Conservation (phyloP, 1,140 invertebrate genomes). For the Nautilus pompilius region DNA sequence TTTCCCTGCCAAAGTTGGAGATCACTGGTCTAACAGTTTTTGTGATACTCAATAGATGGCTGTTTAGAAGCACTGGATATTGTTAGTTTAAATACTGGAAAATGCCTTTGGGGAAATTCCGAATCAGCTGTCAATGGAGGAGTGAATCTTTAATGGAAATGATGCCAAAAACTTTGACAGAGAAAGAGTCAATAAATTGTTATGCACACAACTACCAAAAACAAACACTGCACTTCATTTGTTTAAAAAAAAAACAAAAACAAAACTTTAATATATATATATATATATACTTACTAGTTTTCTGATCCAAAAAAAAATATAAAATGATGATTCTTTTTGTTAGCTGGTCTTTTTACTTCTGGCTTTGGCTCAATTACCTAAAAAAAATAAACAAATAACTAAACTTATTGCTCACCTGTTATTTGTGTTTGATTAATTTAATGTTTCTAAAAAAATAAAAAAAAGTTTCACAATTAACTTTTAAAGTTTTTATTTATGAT, state of each 20-base stretch:
- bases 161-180: background rate
- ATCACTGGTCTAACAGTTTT: too few species aligned
- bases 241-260: too few species aligned
- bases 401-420: background rate
- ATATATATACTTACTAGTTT: constrained; percentile 87
- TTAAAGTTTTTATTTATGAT: background rate
- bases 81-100: too few species aligned
- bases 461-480: background rate
- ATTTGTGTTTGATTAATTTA: constrained; percentile 2
- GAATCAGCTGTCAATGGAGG: too few species aligned
- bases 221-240: too few species aligned
- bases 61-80: too few species aligned
- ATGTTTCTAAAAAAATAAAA: constrained; percentile 2
- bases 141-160: constrained; percentile 2
- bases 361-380: constrained; percentile 66
- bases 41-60: too few species aligned
- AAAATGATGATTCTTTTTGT: constrained; percentile 68
- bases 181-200: background rate
- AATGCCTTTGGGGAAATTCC: too few species aligned
- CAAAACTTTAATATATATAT: too few species aligned
- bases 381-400: constrained; percentile 26
- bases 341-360: constrained; percentile 55
- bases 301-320: constrained; percentile 92
- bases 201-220: too few species aligned
- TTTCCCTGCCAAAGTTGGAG: too few species aligned